Evolutionary conservation across 1,140 invertebrate genomes (phyloP).

Genomic region (Phymorhynchus buccinoides): DNA sequence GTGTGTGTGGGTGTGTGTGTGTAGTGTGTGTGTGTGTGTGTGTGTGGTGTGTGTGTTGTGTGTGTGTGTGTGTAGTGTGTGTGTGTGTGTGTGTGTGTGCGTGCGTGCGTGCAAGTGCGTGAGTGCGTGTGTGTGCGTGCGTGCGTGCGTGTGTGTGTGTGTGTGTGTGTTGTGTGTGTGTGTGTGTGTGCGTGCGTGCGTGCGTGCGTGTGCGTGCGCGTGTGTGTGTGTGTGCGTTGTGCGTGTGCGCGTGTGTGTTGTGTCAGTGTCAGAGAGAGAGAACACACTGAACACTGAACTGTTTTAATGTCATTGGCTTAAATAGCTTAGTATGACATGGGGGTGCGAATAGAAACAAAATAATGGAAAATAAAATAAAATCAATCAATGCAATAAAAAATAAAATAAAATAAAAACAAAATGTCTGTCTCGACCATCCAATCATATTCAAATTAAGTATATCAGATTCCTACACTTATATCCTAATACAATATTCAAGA

Average conservation of each 20-base stretch:
- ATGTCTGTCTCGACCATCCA: no score
- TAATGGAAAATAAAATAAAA: no score
- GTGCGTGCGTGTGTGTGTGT: conserved; percentile 4
- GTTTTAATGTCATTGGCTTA: background rate
- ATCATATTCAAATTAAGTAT: no score
- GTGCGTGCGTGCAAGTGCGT: background rate
- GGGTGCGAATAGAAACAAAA: no score
- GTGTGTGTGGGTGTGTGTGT: no score
- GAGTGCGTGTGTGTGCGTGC: background rate
- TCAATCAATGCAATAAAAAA: no score
- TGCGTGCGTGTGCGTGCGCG: conserved; percentile 10
- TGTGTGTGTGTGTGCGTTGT: conserved; percentile 17
- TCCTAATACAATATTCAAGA: no score
- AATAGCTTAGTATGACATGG: background rate
- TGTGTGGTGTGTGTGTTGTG: no score
- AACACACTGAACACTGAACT: no score
- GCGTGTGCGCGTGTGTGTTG: conserved; percentile 22
- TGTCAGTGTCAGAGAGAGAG: background rate
- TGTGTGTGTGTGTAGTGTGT: background rate
- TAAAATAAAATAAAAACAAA: no score
- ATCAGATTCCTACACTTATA: no score
- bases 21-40: no score
- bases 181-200: background rate
- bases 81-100: background rate
- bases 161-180: conserved; percentile 3